Evolutionary conservation across 2,888 invertebrate species (phyloP).

Genomic region (Cryptophagus acutangulus): DNA sequence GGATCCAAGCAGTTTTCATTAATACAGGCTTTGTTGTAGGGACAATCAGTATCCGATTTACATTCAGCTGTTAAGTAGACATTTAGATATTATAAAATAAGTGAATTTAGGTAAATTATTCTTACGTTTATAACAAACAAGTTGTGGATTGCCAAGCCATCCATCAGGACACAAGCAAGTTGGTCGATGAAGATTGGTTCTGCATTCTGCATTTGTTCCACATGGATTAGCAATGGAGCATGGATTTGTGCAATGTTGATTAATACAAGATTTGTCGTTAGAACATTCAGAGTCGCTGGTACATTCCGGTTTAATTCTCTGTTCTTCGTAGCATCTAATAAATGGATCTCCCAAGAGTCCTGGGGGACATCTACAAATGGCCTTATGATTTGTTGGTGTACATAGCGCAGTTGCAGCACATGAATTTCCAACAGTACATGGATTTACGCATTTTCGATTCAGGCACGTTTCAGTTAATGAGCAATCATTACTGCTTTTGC

Average conservation of each 20-base stretch:
- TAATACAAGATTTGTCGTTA: conserved; percentile 72
- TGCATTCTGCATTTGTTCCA: conserved; percentile 74
- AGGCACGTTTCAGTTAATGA: conserved; percentile 65
- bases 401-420: conserved; percentile 79
- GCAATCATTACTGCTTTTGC: conserved; percentile 69
- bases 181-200: conserved; percentile 71
- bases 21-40: conserved; percentile 75
- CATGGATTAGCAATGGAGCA: conserved; percentile 74
- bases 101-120: conserved; percentile 19
- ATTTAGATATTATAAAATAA: not conserved
- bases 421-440: conserved; percentile 63
- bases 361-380: conserved; percentile 69
- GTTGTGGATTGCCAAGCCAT: conserved; percentile 83
- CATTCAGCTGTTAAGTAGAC: conserved; percentile 64
- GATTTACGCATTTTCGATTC: conserved; percentile 70
- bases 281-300: conserved; percentile 70
- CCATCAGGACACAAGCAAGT: conserved; percentile 79
- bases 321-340: conserved; percentile 62
- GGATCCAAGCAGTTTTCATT: conserved; percentile 77
- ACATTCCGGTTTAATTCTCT: conserved; percentile 62
- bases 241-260: conserved; percentile 74
- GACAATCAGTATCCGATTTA: conserved; percentile 72
- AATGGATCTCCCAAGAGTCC: conserved; percentile 78
- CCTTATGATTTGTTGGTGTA: conserved; percentile 68
- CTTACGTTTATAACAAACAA: conserved; percentile 82